phyloP scores from a whole-genome alignment of 2,888 invertebrate species.

The Cephus rjabovi region DNA sequence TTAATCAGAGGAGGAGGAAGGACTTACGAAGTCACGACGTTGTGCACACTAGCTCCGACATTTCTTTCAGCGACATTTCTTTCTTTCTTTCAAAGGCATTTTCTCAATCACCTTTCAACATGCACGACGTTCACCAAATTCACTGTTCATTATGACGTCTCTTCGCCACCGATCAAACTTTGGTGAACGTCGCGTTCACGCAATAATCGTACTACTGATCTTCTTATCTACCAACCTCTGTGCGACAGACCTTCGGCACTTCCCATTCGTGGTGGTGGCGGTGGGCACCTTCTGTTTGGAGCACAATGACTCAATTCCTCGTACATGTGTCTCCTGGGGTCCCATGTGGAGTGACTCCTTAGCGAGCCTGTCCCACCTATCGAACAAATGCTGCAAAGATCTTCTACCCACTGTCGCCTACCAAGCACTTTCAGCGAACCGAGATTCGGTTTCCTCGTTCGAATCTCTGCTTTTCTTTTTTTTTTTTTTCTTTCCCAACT shows the following conservation, averaged over 20 bases:
- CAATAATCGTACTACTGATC: too few relatives aligned
- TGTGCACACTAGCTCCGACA: constrained; percentile 38
- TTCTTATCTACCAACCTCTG: constrained; percentile 60
- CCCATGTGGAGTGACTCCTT: constrained; percentile 84
- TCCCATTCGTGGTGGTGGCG: constrained; percentile 70
- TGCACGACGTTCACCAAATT: too few relatives aligned
- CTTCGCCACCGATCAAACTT: too few relatives aligned
- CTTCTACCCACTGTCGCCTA: constrained; percentile 56
- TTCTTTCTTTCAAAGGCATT: too few relatives aligned
- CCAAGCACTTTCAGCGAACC: constrained; percentile 38
- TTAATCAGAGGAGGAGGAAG: constrained; percentile 29
- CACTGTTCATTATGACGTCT: too few relatives aligned
- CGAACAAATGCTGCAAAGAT: constrained; percentile 51
- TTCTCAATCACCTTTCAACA: too few relatives aligned
- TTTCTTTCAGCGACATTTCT: constrained; percentile 25
- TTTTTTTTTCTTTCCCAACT: neutral
- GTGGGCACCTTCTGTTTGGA: constrained; percentile 67
- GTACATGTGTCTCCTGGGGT: constrained; percentile 89
- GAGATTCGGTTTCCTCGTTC: too few relatives aligned
- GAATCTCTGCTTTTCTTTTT: neutral
- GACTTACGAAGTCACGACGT: constrained; percentile 43
- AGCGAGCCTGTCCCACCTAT: constrained; percentile 68
- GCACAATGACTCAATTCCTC: constrained; percentile 82
- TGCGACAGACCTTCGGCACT: constrained; percentile 68
- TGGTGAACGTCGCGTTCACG: too few relatives aligned